Evolutionary conservation across 2,113 vertebrate species (phyloP).

Genomic region (Misgurnus anguillicaudatus): DNA sequence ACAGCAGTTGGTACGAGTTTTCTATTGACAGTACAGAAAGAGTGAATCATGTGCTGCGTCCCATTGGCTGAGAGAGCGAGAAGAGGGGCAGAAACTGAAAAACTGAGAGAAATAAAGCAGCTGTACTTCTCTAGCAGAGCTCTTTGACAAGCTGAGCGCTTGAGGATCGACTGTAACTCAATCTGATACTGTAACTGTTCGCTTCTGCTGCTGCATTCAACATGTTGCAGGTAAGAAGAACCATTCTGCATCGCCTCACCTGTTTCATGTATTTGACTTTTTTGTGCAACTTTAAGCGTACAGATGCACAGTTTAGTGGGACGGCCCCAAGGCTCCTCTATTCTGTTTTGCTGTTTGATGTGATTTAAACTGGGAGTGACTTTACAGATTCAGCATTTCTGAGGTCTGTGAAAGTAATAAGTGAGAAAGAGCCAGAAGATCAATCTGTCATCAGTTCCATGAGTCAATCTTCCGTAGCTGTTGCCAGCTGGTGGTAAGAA

Average conservation of each 20-base stretch:
- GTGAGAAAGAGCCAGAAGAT: neutral
- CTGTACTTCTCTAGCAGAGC: neutral
- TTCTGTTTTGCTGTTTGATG: neutral
- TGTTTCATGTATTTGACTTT: neutral
- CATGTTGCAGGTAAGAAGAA: constrained; percentile 36
- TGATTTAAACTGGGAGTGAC: neutral
- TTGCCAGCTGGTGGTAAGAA: neutral
- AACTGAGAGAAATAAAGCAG: neutral
- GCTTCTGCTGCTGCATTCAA: neutral
- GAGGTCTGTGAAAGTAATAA: constrained; percentile 6
- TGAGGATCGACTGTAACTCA: neutral
- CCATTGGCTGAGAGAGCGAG: neutral
- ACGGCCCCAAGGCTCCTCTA: too few species aligned
- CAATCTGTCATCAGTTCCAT: neutral
- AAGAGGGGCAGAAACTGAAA: neutral
- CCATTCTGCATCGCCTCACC: neutral
- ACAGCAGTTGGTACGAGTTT: neutral
- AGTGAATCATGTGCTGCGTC: neutral
- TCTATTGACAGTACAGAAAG: neutral
- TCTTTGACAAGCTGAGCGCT: neutral
- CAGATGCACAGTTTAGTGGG: too few species aligned
- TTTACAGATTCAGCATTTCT: neutral
- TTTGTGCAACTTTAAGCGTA: neutral
- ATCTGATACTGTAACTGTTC: too few species aligned
- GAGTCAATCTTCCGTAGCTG: neutral